Conservation (phyloP, 2,888 invertebrate genomes). For the Tenthredo scrophulariae region DNA sequence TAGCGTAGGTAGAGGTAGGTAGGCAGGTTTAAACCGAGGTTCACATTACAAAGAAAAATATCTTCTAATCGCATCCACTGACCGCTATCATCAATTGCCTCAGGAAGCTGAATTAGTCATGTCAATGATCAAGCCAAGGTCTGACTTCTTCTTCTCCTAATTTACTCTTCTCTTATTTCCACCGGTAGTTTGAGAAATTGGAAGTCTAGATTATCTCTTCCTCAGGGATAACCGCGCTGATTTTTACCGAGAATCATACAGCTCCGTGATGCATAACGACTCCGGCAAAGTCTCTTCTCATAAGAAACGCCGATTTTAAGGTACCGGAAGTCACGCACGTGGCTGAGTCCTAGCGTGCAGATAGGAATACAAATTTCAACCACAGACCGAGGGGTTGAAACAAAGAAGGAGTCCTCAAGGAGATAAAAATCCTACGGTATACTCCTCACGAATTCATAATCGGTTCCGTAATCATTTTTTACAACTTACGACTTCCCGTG, state of each 20-base stretch:
- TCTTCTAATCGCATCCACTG: constrained; percentile 16
- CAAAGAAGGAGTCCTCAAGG: neutral
- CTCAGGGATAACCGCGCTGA: neutral
- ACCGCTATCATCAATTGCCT: constrained; percentile 12
- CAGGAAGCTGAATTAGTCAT: constrained; percentile 47
- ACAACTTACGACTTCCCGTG: constrained; percentile 43
- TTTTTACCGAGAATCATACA: neutral
- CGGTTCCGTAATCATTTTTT: neutral
- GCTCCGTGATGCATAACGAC: neutral
- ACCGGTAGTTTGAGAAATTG: constrained; percentile 34
- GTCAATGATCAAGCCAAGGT: constrained; percentile 48
- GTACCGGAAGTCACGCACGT: constrained; percentile 27
- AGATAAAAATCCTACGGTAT: neutral
- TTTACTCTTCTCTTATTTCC: constrained; percentile 40
- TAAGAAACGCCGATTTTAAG: neutral
- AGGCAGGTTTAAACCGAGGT: neutral
- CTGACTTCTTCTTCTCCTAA: neutral
- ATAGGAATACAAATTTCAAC: neutral
- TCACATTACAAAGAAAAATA: constrained; percentile 7
- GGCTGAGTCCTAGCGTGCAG: neutral
- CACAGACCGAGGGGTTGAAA: neutral
- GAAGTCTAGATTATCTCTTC: neutral
- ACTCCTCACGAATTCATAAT: constrained; percentile 23
- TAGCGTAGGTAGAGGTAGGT: constrained; percentile 6
- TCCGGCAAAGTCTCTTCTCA: neutral